Base-by-base conservation (phyloP, 1,140 invertebrate species). In the Eriosoma lanigerum region DNA sequence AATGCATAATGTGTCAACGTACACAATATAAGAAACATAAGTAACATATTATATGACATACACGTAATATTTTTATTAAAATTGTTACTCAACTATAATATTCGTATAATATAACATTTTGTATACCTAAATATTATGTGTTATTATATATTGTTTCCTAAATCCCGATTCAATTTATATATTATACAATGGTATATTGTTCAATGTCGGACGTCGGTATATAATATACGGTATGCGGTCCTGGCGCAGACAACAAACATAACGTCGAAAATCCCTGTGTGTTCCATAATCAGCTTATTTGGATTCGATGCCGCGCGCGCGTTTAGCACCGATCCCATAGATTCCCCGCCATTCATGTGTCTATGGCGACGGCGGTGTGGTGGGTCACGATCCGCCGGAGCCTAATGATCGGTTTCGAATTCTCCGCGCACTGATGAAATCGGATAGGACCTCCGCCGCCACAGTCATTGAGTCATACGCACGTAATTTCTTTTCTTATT, bases 361-460 rank as follows among this genome's bases (percentile, higher is more conserved):
- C 1, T 26, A 24, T 21, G 73, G 68, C 38, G 73, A 50, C 12
- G n/a, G n/a, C n/a, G n/a, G n/a, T n/a, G n/a, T n/a, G n/a, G n/a
- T n/a, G 72, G 72, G 73, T 78, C 73, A 78, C 73, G 73, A 78
- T 78, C 73, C 54, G 54, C 52, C 73, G 54, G 73, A 60, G 52
- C 73, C 73, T 78, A 78, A 78, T 78, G 73, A 78, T 78, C 73
- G 54, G 73, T 78, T 78, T 78, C 73, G 56, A 32, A 78, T 78
- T 78, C 73, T 78, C 73, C 21, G 73, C 73, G 73, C 73, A 60
- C 73, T 38, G 73, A 62, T 78, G 73, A 78, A 78, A 78, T 78
- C 73, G 73, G 73, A 78, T 78, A 78, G 73, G 73, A 56, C 73
- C 56, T 24, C 52, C 72, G 52, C 54, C 73, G 38, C 73, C 32